Evolutionary conservation across 2,888 invertebrate genomes (phyloP).

Genomic region (Amiota communis): DNA sequence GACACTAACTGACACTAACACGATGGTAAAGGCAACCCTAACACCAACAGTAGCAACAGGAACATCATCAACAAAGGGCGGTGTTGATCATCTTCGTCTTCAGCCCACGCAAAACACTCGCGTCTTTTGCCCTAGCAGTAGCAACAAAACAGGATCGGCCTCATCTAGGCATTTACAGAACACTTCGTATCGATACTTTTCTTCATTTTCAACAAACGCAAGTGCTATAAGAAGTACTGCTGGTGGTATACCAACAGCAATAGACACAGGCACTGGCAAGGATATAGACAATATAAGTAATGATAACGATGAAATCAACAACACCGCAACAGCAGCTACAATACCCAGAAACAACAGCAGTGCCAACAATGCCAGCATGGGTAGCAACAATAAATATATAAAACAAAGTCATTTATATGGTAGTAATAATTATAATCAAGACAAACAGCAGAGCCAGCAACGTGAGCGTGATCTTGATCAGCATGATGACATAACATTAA

Average conservation of each 20-base stretch:
- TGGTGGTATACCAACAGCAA: slow-evolving; percentile 37
- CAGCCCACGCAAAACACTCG: slow-evolving; percentile 24
- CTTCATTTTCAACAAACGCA: slow-evolving; percentile 5
- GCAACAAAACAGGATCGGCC: slow-evolving; percentile 11
- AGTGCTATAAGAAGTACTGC: slow-evolving; percentile 40
- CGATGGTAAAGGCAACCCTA: not conserved
- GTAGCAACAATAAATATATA: slow-evolving; percentile 38
- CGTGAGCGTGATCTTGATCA: slow-evolving; percentile 48
- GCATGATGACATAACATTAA: slow-evolving; percentile 69
- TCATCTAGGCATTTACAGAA: slow-evolving; percentile 16
- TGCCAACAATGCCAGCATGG: slow-evolving; percentile 1
- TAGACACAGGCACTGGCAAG: not conserved
- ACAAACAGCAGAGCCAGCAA: slow-evolving; percentile 47
- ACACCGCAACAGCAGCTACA: not conserved
- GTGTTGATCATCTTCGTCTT: slow-evolving; percentile 26
- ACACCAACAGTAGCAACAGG: not conserved
- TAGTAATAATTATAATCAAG: slow-evolving; percentile 34
- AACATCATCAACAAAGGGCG: slow-evolving; percentile 28
- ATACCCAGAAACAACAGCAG: slow-evolving; percentile 39
- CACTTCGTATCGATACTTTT: slow-evolving; percentile 23
- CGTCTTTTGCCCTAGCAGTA: not conserved
- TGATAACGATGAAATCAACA: not conserved
- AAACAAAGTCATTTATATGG: too few species aligned
- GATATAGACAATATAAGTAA: not conserved
- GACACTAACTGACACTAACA: not conserved